These are phyloP conservation scores for Toxotes jaculatrix DNA, from an alignment of 2,113 vertebrate genomes.

Conservation along the genomic window DNA sequence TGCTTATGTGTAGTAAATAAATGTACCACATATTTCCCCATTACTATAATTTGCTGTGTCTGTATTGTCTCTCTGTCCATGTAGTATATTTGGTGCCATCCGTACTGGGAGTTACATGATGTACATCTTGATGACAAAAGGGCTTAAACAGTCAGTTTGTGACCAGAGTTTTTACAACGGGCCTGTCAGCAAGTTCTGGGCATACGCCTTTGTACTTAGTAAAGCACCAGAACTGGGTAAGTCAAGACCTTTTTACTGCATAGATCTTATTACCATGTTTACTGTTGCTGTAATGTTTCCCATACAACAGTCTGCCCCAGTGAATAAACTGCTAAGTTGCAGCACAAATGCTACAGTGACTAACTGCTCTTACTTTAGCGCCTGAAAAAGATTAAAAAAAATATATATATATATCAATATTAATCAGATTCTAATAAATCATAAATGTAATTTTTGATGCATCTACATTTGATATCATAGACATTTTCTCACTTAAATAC, in stretches of 20 bases:
- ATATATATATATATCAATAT: neutral
- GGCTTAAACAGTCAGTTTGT: constrained; percentile 97
- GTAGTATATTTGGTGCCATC: constrained; percentile 98
- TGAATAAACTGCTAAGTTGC: neutral
- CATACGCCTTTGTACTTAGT: constrained; percentile 98
- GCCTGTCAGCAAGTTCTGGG: constrained; percentile 99
- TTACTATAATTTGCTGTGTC: neutral
- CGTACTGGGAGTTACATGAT: constrained; percentile 98
- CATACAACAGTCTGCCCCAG: neutral
- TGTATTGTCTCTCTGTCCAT: constrained; percentile 45
- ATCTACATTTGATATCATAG: neutral
- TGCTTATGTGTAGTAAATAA: neutral
- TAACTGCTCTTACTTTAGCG: neutral
- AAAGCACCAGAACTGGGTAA: constrained; percentile 99
- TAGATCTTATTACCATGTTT: neutral
- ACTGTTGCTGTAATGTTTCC: neutral
- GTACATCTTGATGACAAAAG: constrained; percentile 98
- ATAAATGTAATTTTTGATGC: neutral
- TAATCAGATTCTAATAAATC: neutral
- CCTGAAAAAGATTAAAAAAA: neutral
- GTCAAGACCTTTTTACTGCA: constrained; percentile 56
- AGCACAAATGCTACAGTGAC: neutral
- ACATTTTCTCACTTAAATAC: neutral
- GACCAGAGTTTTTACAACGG: constrained; percentile 99
- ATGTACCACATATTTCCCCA: neutral